Evolutionary conservation across 2,797 vertebrate genomes (phyloP), one percentile per base, ranked within the genome.

Genomic region (Rhinatrema bivittatum): DNA sequence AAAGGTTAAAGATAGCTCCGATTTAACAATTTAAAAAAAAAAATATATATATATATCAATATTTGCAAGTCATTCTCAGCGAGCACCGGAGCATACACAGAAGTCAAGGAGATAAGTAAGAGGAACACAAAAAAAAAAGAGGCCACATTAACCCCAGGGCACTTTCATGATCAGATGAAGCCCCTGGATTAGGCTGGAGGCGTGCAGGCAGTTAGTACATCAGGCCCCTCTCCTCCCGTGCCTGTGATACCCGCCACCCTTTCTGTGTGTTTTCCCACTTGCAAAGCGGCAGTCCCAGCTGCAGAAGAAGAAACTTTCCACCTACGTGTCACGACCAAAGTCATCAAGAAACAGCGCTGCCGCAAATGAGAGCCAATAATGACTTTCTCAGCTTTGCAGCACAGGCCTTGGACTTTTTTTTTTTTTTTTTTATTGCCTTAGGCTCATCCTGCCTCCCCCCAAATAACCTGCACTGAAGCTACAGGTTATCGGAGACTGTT

Each of bases 201-300:
- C 58, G 48, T 46, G 30, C 28, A 15, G 16, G 49, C 36, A 50
- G 45, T 51, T 60, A 67, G 32, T 55, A 39, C 65, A 53, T 10
- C 58, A 59, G 55, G 43, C 51, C 53, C 29, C 13, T 42, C 10
- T 46, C 40, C 44, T 46, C 29, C 45, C 20, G 6, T 22, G 70
- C 9, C 70, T 41, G 79, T 54, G 25, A 65, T 41, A 73, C 75
- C 17, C 83, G 61, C 78, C 56, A 16, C 84, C 77, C n/a, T n/a
- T n/a, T 71, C 58, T 7, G 20, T 68, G 60, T 62, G 35, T 47
- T 63, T 7, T 50, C 36, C 29, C 53, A n/a, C 13, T 66, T 52
- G 60, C 25, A 58, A 34, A 42, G 56, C 55, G 33, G 67, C 67
- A 55, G 46, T n/a, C 24, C n/a, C 41, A 60, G 69, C 62, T 69